Evolutionary conservation across 2,888 invertebrate species (phyloP).

Genomic region (Sphaerophoria taeniata): DNA sequence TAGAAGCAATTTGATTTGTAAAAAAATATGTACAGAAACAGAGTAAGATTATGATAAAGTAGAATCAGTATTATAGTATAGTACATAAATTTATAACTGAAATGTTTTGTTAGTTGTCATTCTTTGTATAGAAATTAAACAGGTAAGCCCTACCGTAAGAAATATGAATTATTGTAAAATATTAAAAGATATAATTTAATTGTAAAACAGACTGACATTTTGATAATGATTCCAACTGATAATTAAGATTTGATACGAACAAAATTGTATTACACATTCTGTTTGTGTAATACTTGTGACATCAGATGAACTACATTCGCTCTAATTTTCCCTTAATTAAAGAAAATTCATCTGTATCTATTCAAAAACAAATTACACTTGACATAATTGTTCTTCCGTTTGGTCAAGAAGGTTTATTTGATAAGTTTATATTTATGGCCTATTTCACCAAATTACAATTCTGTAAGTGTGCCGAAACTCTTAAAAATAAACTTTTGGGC

Average conservation of each 20-base stretch:
- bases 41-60: conserved; percentile 25
- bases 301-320: background rate
- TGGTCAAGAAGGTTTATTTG: too few relatives aligned
- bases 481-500: too few relatives aligned
- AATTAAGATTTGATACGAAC: conserved; percentile 42
- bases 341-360: background rate
- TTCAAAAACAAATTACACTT: too few relatives aligned
- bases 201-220: conserved; percentile 64
- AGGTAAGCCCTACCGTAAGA: conserved; percentile 21
- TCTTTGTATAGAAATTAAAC: conserved; percentile 6
- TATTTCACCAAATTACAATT: too few relatives aligned
- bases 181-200: conserved; percentile 41
- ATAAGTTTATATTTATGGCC: too few relatives aligned
- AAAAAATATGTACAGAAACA: conserved; percentile 34
- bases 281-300: conserved; percentile 2
- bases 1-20: conserved; percentile 15
- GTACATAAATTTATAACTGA: background rate
- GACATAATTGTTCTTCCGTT: too few relatives aligned
- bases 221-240: conserved; percentile 50
- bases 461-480: too few relatives aligned
- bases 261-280: conserved; percentile 15
- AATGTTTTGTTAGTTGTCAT: conserved; percentile 16
- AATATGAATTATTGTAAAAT: conserved; percentile 29
- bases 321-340: background rate
- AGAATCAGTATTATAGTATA: conserved; percentile 28